These are phyloP conservation scores for Lagria hirta DNA, from an alignment of 2,888 invertebrate genomes.

Conservation along the genomic window DNA sequence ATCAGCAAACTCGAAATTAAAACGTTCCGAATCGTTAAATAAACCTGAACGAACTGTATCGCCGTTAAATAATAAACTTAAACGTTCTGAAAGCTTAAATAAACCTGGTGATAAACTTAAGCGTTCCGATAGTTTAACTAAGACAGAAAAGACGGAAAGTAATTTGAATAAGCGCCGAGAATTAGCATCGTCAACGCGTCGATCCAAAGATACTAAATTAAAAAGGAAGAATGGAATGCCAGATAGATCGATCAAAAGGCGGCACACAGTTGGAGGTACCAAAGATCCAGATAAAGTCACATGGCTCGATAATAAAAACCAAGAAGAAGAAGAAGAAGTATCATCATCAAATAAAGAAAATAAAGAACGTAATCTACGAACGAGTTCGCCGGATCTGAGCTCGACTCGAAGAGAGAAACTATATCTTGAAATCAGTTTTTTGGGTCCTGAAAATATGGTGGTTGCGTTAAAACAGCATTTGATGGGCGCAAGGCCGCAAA, in stretches of 20 bases:
- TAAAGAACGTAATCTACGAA: conserved; percentile 60
- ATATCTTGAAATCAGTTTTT: conserved; percentile 57
- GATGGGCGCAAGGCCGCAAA: conserved; percentile 57
- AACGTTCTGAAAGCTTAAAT: conserved; percentile 65
- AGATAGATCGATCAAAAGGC: conserved; percentile 80
- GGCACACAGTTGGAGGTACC: conserved; percentile 93
- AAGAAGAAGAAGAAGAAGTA: conserved; percentile 56
- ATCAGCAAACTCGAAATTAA: conserved; percentile 51
- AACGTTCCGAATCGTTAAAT: conserved; percentile 65
- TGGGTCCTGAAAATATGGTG: conserved; percentile 58
- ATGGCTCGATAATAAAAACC: conserved; percentile 58
- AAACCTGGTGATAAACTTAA: conserved; percentile 58
- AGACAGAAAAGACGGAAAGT: conserved; percentile 76
- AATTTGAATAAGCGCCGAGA: conserved; percentile 75
- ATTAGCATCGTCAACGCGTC: conserved; percentile 49
- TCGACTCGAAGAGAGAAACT: conserved; percentile 52
- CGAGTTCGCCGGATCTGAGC: conserved; percentile 64
- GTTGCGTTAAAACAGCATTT: conserved; percentile 54
- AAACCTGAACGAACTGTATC: conserved; percentile 58
- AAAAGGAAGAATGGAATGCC: conserved; percentile 78
- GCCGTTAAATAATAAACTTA: conserved; percentile 55
- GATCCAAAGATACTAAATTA: conserved; percentile 62
- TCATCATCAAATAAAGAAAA: conserved; percentile 47
- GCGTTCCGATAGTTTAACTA: conserved; percentile 66
- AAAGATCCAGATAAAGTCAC: conserved; percentile 76